phyloP scores from a whole-genome alignment of 2,888 invertebrate genomes.

The Drosophila macrospina region DNA sequence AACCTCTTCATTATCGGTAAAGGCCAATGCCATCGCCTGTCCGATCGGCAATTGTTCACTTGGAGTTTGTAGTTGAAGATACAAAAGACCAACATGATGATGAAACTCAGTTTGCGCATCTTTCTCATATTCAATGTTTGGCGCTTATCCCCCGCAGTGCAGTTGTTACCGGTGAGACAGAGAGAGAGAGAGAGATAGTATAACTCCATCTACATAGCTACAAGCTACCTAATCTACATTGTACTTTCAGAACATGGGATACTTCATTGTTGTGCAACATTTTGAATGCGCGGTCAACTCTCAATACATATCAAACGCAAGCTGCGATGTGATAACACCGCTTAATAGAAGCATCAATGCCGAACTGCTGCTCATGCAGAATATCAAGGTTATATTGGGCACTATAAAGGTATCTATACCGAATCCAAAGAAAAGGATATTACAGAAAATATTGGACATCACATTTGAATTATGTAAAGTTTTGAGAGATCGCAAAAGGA shows the following conservation, averaged over 20 bases:
- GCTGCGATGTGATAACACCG: constrained; percentile 45
- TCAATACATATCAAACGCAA: constrained; percentile 31
- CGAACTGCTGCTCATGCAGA: constrained; percentile 29
- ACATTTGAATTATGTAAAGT: constrained; percentile 65
- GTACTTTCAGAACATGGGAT: constrained; percentile 43
- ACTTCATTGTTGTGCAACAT: constrained; percentile 43
- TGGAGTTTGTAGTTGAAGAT: constrained; percentile 16
- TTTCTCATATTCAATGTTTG: constrained; percentile 23
- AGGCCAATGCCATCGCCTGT: constrained; percentile 48
- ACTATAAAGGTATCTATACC: constrained; percentile 51
- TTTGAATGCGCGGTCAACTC: constrained; percentile 55
- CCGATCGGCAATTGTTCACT: constrained; percentile 26
- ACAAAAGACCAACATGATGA: constrained; percentile 23
- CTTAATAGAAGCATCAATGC: constrained; percentile 40
- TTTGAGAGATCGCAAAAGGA: constrained; percentile 47
- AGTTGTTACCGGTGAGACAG: constrained; percentile 40
- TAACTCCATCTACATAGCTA: no score
- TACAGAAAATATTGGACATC: constrained; percentile 50
- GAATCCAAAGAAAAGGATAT: constrained; percentile 31
- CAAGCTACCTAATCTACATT: neutral
- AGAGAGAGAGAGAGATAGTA: neutral
- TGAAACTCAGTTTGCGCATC: constrained; percentile 31
- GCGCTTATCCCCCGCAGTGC: constrained; percentile 23
- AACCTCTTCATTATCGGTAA: constrained; percentile 49
- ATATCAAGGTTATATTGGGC: constrained; percentile 27